Base-by-base conservation (phyloP, 2,888 invertebrate species). In the Leptinotarsa rubiginosa region DNA sequence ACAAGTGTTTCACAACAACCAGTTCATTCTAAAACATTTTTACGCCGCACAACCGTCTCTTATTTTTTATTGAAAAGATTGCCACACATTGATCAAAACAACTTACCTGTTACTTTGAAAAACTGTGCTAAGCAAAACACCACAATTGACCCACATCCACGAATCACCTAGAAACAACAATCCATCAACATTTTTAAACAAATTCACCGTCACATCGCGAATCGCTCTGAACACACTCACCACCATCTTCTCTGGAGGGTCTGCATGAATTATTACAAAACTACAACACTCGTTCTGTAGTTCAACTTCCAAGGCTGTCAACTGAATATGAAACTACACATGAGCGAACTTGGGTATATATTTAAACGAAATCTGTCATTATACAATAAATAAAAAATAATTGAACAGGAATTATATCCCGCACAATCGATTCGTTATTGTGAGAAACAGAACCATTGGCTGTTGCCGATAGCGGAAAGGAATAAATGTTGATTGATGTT, bases 221-320 rank as follows among this genome's bases (percentile, higher is more conserved):
- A 70, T 5, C 10, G 56, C 20, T 20, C 22, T 56, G 20, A 64
- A 47, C 65, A 59, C 69, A 75, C 73, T 75, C 70, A 75, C 73
- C 72, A 68, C 66, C 76, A 78, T 78, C 73, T 70, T 76, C 67
- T 50, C n/a, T 18, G 47, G 69, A 72, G 75, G 74, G 68, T 76
- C 69, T 54, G 67, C 68, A 69, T 68, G 72, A 73, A 78, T 74
- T 74, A 71, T 41, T 41, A 41, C 41, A 74, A 75, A 77, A 72
- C 72, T 70, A 69, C 66, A 73, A 72, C 75, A 68, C 69, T 77
- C 49, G 74, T 74, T 79, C 77, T 75, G 75, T 71, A 77, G 80
- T 81, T 78, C 81, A 83, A 81, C 78, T 78, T 79, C 79, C 83
- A 83, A 83, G 83, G 83, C 80, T 83, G 81, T 78, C 81, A 77